These are phyloP conservation scores for Drosophila flavopinicola DNA, from an alignment of 2,888 invertebrate species.

Conservation along the genomic window DNA sequence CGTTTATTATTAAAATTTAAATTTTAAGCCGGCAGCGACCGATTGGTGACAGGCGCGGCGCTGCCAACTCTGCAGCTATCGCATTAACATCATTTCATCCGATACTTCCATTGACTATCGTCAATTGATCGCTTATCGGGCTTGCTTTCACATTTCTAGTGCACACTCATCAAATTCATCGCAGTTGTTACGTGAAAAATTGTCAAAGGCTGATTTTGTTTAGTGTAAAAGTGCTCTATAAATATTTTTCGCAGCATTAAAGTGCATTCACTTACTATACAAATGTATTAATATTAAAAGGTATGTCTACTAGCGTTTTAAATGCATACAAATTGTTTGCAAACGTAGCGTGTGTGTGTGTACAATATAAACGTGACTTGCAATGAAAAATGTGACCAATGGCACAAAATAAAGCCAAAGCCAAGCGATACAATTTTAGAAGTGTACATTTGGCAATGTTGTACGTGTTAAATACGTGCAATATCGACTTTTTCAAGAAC, in stretches of 20 bases:
- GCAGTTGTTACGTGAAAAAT: conserved; percentile 75
- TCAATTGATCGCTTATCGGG: conserved; percentile 8
- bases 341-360: conserved; percentile 18
- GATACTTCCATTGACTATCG: neutral
- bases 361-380: conserved; percentile 68
- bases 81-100: neutral
- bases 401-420: neutral
- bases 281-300: conserved; percentile 68
- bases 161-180: conserved; percentile 51
- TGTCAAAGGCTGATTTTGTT: conserved; percentile 56
- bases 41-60: conserved; percentile 26
- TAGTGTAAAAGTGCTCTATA: conserved; percentile 62
- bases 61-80: conserved; percentile 21
- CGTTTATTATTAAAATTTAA: too few relatives aligned
- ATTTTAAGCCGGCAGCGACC: too few relatives aligned
- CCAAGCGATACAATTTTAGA: neutral
- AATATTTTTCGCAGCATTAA: conserved; percentile 40
- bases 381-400: conserved; percentile 12
- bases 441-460: neutral
- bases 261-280: conserved; percentile 60
- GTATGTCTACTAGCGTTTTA: conserved; percentile 49
- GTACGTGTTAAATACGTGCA: neutral
- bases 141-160: conserved; percentile 26
- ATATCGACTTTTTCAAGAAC: neutral
- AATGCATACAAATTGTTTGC: neutral